phyloP scores from a whole-genome alignment of 1,140 invertebrate genomes.

The Bombyx mori region DNA sequence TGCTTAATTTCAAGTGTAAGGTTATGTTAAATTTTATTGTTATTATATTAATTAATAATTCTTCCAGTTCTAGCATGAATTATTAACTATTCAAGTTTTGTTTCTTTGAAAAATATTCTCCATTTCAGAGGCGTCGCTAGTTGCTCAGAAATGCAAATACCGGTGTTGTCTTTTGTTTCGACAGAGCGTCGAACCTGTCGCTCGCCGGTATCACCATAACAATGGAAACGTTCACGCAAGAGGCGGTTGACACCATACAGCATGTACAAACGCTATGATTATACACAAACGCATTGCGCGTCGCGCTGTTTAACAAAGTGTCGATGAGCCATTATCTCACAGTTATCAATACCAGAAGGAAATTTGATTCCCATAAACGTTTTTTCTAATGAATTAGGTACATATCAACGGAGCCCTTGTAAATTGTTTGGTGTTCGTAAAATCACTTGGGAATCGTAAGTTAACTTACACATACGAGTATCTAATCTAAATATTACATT shows the following conservation, averaged over 20 bases:
- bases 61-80: conserved; percentile 35
- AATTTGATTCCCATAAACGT: no score
- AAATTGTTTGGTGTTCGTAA: no score
- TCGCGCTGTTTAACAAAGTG: background rate
- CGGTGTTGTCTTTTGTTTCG: conserved; percentile 45
- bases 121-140: conserved; percentile 18
- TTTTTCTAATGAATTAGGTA: no score
- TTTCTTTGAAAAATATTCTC: conserved; percentile 22
- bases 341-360: no score
- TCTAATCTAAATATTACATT: no score
- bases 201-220: conserved; percentile 55
- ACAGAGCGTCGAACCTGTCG: conserved; percentile 39
- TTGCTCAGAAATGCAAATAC: conserved; percentile 43
- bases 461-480: no score
- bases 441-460: no score
- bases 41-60: conserved; percentile 24
- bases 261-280: conserved; percentile 48
- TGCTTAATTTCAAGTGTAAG: conserved; percentile 37
- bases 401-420: no score
- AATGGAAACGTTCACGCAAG: conserved; percentile 46
- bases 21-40: conserved; percentile 56
- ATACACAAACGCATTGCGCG: conserved; percentile 16
- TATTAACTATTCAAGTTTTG: conserved; percentile 46
- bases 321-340: no score
- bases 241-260: conserved; percentile 49